phyloP scores from a whole-genome alignment of 2,888 invertebrate genomes.

The Tricholauxania praeusta region DNA sequence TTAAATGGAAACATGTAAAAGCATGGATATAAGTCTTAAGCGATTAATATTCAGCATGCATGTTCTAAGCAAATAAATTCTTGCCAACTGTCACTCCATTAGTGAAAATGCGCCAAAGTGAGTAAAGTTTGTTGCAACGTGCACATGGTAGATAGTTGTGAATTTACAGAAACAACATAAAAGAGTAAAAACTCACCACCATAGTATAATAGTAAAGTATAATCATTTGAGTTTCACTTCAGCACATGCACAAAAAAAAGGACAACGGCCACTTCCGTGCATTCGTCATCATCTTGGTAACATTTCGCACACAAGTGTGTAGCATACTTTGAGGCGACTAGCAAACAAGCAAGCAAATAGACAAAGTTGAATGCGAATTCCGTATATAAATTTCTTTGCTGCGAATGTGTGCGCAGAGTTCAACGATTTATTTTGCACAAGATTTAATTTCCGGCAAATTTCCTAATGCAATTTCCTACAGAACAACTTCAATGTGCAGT shows the following conservation, averaged over 20 bases:
- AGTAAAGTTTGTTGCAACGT: conserved; percentile 32
- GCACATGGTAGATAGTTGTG: background rate
- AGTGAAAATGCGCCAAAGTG: conserved; percentile 46
- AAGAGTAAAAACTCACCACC: background rate
- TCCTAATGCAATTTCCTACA: conserved; percentile 52
- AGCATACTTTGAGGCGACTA: conserved; percentile 16
- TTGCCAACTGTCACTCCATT: conserved; percentile 52
- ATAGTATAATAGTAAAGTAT: conserved; percentile 4
- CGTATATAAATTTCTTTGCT: conserved; percentile 24
- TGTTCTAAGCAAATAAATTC: conserved; percentile 56
- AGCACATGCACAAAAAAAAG: conserved; percentile 17
- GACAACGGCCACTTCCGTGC: conserved; percentile 46
- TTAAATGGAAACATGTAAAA: too few species aligned
- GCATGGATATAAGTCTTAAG: background rate
- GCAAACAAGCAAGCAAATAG: conserved; percentile 21
- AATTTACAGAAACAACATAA: background rate
- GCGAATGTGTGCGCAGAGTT: conserved; percentile 16
- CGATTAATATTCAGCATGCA: conserved; percentile 49
- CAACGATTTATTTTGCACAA: conserved; percentile 49
- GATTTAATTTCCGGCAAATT: conserved; percentile 54
- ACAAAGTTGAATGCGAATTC: conserved; percentile 13
- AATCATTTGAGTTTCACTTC: background rate
- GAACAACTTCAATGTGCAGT: too few species aligned
- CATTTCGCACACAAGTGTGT: conserved; percentile 4
- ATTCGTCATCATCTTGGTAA: conserved; percentile 38